A percentile compares a stretch with the other conserved stretches of the same genome.
Conservation (phyloP, 2,113 vertebrate species). For the Daphoenositta chrysoptera region DNA sequence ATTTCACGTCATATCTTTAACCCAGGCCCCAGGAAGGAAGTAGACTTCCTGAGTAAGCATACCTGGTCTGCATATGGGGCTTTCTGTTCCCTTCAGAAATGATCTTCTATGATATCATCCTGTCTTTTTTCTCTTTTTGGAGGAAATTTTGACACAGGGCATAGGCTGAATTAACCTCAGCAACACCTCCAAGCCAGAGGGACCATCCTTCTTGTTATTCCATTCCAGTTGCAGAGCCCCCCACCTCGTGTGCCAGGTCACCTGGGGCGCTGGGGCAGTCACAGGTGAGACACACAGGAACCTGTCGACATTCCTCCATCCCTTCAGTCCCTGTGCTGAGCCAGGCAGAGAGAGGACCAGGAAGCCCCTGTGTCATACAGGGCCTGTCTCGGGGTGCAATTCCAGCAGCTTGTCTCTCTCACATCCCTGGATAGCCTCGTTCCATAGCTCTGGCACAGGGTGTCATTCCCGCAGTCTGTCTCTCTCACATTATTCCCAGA, state of each 20-base stretch:
- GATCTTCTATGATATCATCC: too few species aligned
- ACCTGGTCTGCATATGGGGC: too few species aligned
- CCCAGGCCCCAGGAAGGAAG: background rate
- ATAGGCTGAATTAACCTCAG: background rate
- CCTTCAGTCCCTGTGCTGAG: background rate
- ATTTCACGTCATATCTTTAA: background rate
- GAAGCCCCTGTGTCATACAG: background rate
- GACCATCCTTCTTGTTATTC: background rate
- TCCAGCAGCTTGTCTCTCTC: background rate
- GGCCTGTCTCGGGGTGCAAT: too few species aligned
- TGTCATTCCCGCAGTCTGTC: background rate
- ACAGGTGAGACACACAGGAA: background rate
- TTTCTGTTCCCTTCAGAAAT: background rate
- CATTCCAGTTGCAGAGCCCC: background rate
- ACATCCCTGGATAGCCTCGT: background rate
- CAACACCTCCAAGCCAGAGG: background rate
- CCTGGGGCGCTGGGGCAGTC: background rate
- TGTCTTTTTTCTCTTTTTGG: background rate
- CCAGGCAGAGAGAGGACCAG: background rate
- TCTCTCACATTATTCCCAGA: fast-evolving
- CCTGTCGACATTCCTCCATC: background rate
- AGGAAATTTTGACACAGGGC: background rate
- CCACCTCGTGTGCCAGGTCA: too few species aligned
- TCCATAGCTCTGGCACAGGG: background rate
- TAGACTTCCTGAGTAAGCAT: background rate